Base-by-base conservation (phyloP, 2,797 vertebrate genomes). In the Cryptoblepharus egeriae region DNA sequence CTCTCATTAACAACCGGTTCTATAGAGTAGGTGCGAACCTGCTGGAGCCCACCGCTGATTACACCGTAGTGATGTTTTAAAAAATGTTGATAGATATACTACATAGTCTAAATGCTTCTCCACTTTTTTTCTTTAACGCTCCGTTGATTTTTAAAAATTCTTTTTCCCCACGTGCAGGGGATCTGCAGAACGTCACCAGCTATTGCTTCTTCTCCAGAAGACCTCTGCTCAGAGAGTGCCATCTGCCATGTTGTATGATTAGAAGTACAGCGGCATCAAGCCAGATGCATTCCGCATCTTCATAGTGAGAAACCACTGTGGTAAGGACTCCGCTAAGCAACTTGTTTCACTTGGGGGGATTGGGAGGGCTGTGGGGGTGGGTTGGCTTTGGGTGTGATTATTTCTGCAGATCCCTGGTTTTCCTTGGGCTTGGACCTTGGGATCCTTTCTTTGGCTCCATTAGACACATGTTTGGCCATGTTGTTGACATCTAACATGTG, bases 191-290 rank as follows among this genome's bases (percentile, higher is more conserved):
- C 55, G 22, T 75, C 16, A 1, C 7, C 24, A 58, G 22, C 30
- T 2, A 1, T 2, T 4, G 2, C 10, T 58, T 57, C n/a, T 45
- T 28, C 5, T 39, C 69, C 12, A 0, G 35, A 60, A 35, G 24
- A 45, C 6, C 32, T 6, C 63, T n/a, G 24, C 13, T 58, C 57
- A 45, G 61, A 74, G 39, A 0, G 37, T 26, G 58, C 26, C 18
- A 1, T 5, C 42, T 8, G 15, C 22, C 3, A 28, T 39, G 20
- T 37, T 4, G 16, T 11, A 30, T 32, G 1, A 3, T 52, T 28
- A 28, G 22, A 32, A 77, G 24, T 3, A 32, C 8, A 4, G 7
- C 4, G 2, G 12, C 11, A 1, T 4, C 20, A 0, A 1, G 1
- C n/a, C n/a, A 13, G 52, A 57, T 78, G 35, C n/a, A 20, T 73